Evolutionary conservation across 2,888 invertebrate genomes (phyloP).

Genomic region (Andrena hattorfiana): DNA sequence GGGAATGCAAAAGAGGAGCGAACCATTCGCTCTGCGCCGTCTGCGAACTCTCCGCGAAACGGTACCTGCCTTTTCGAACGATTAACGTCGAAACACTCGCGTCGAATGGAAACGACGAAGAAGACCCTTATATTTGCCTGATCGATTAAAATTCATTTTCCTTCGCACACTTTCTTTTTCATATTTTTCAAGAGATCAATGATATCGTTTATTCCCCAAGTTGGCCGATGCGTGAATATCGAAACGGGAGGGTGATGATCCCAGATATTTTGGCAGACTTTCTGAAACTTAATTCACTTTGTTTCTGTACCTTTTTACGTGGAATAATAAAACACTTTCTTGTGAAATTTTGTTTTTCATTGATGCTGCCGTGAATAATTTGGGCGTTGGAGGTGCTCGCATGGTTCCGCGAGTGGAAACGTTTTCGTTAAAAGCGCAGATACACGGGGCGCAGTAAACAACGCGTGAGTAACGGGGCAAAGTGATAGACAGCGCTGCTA

Average conservation of each 20-base stretch:
- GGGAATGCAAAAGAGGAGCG: slow-evolving; percentile 59
- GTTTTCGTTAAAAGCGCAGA: slow-evolving; percentile 18
- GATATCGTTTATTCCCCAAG: too few species aligned
- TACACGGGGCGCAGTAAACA: slow-evolving; percentile 20
- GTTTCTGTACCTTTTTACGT: too few species aligned
- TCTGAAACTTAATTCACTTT: too few species aligned
- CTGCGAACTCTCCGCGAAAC: slow-evolving; percentile 22
- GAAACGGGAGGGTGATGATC: too few species aligned
- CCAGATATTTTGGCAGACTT: too few species aligned
- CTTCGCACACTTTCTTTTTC: too few species aligned
- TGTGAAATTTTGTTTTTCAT: too few species aligned
- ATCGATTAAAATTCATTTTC: not conserved
- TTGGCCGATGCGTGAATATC: too few species aligned
- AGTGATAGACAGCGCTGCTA: slow-evolving; percentile 41
- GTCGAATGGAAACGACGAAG: not conserved
- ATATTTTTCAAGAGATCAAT: too few species aligned
- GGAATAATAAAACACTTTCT: too few species aligned
- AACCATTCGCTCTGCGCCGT: slow-evolving; percentile 14
- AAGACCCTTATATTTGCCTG: not conserved
- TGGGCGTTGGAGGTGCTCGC: too few species aligned
- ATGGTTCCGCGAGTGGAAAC: slow-evolving; percentile 9
- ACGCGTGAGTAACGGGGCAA: not conserved
- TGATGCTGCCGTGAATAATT: too few species aligned
- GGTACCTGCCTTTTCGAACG: slow-evolving; percentile 41
- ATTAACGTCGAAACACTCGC: slow-evolving; percentile 16